phyloP scores from a whole-genome alignment of 2,888 invertebrate species.

The Endotricha flammealis region DNA sequence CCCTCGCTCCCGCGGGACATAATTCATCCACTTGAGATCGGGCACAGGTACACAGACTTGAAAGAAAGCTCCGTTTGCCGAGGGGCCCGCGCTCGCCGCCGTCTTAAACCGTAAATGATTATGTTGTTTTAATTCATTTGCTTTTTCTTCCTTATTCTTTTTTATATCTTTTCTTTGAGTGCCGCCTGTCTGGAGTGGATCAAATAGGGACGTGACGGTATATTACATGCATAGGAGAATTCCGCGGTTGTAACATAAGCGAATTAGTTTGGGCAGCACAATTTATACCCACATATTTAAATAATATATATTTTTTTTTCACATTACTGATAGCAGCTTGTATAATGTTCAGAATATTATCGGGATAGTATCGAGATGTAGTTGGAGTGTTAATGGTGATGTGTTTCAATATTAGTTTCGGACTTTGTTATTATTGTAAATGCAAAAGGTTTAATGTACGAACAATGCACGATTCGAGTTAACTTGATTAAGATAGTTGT shows the following conservation, averaged over 20 bases:
- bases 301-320: no score
- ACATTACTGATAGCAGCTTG: no score
- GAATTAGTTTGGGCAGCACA: no score
- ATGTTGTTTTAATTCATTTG: slow-evolving; percentile 77
- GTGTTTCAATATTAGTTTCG: no score
- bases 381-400: no score
- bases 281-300: no score
- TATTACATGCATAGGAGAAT: background rate
- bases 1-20: slow-evolving; percentile 70
- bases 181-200: slow-evolving; percentile 73
- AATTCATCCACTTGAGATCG: slow-evolving; percentile 75
- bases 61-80: slow-evolving; percentile 73
- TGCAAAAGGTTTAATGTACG: no score
- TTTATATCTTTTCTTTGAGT: slow-evolving; percentile 62
- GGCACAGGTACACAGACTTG: slow-evolving; percentile 72
- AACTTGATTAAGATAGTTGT: no score
- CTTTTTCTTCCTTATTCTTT: slow-evolving; percentile 57
- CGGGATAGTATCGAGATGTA: no score
- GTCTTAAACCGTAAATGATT: slow-evolving; percentile 73
- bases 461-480: no score
- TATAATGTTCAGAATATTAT: no score
- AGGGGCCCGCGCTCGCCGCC: slow-evolving; percentile 63
- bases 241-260: background rate
- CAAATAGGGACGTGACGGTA: slow-evolving; percentile 21
- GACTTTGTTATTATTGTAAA: no score